A percentile compares a stretch with the other conserved stretches of the same genome.
Evolutionary conservation across 2,113 vertebrate species (phyloP).

Genomic region (Pavo muticus): DNA sequence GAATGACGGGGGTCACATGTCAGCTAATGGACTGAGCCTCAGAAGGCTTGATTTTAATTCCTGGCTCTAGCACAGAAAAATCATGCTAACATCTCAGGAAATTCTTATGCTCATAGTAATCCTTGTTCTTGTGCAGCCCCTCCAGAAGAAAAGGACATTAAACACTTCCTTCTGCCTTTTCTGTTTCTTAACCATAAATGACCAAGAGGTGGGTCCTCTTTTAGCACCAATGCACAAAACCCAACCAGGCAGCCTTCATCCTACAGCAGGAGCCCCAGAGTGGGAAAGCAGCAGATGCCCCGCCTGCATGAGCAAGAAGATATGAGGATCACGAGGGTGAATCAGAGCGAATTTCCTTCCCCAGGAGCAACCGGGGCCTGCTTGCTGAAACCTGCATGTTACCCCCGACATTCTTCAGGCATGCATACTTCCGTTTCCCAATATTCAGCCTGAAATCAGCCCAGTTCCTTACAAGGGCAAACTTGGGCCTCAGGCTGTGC

Average conservation of each 20-base stretch:
- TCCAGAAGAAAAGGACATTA: neutral
- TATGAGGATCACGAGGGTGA: neutral
- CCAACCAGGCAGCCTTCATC: neutral
- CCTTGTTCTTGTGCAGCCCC: neutral
- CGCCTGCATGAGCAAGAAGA: neutral
- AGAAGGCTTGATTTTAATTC: slow-evolving; percentile 4
- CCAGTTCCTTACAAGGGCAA: neutral
- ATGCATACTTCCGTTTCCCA: neutral
- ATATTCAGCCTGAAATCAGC: neutral
- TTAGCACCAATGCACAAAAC: neutral
- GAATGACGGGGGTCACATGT: neutral
- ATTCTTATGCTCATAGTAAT: slow-evolving; percentile 5
- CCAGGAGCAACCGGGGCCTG: rapidly evolving
- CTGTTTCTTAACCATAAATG: neutral
- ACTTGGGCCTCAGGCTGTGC: neutral
- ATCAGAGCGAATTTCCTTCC: neutral
- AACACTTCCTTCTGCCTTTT: slow-evolving; percentile 9
- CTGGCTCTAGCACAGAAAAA: slow-evolving; percentile 18
- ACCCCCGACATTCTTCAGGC: neutral
- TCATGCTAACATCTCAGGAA: slow-evolving; percentile 32
- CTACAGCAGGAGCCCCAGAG: neutral
- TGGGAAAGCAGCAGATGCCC: neutral
- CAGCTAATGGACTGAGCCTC: slow-evolving; percentile 3
- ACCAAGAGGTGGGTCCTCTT: neutral
- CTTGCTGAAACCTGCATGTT: slow-evolving; percentile 1